Conservation (phyloP, 1,140 invertebrate species). For the Andricus grossulariae region DNA sequence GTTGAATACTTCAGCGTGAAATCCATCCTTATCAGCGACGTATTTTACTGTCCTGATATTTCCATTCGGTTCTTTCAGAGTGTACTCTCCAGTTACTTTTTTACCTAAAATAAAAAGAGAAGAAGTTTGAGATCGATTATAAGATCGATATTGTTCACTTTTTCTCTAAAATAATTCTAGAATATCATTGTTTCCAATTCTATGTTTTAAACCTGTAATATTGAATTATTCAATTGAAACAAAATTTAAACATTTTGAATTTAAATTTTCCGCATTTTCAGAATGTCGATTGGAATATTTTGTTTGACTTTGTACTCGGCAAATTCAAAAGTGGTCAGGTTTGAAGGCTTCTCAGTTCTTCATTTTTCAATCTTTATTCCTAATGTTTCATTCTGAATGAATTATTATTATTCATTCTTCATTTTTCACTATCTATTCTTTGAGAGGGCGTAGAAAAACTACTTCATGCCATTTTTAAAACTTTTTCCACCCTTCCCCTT, state of each 20-base stretch:
- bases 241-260: background rate
- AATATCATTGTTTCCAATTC: background rate
- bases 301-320: too few species aligned
- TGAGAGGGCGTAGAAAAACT: too few species aligned
- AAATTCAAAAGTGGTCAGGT: too few species aligned
- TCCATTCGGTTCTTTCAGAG: conserved; percentile 78
- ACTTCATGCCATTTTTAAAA: too few species aligned
- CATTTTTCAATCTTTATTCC: too few species aligned
- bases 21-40: conserved; percentile 66
- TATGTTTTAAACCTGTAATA: background rate
- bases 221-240: background rate
- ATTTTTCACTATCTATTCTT: too few species aligned
- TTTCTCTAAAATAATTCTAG: background rate
- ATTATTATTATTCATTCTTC: conserved; percentile 6
- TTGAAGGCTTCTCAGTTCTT: too few species aligned
- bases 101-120: conserved; percentile 58
- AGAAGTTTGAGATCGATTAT: conserved; percentile 49
- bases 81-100: conserved; percentile 81
- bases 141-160: conserved; percentile 38
- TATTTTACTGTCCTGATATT: conserved; percentile 68
- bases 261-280: background rate
- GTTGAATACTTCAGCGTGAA: conserved; percentile 82
- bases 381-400: too few species aligned
- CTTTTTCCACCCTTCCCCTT: too few species aligned
- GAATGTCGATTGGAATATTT: too few species aligned